A percentile compares a stretch with the other conserved stretches of the same genome.
Evolutionary conservation across 2,888 invertebrate genomes (phyloP).

Genomic region (Oscheius sp.): DNA sequence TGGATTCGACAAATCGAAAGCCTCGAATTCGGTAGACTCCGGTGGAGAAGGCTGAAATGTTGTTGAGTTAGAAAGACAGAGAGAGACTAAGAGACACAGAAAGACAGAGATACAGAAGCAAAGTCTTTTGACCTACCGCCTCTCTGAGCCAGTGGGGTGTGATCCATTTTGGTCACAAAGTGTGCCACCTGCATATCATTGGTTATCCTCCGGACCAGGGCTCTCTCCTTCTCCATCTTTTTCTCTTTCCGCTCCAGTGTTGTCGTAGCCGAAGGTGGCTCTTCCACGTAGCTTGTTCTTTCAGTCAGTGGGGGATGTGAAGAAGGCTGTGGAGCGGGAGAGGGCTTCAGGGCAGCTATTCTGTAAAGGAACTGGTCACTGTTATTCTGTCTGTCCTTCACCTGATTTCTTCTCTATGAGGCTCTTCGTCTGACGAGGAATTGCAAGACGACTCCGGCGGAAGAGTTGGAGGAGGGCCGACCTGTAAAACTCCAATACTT

Average conservation of each 20-base stretch:
- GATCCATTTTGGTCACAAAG: conserved; percentile 56
- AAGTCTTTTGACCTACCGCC: background rate
- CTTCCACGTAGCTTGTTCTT: conserved; percentile 58
- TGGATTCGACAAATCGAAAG: conserved; percentile 62
- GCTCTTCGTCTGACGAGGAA: conserved; percentile 24
- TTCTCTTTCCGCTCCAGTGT: conserved; percentile 49
- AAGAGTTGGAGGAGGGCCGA: conserved; percentile 22
- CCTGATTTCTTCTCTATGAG: conserved; percentile 23
- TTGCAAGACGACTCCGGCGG: background rate
- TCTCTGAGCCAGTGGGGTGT: conserved; percentile 11
- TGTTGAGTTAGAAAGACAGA: too few relatives aligned
- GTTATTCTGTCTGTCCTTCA: background rate
- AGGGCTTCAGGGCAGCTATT: conserved; percentile 7
- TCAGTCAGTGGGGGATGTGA: conserved; percentile 44
- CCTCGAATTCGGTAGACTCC: conserved; percentile 58
- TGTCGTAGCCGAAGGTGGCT: conserved; percentile 52
- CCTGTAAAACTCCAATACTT: background rate
- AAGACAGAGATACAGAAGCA: too few relatives aligned
- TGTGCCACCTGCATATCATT: conserved; percentile 61
- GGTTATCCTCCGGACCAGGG: conserved; percentile 52
- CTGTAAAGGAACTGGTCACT: background rate
- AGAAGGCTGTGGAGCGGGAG: conserved; percentile 38
- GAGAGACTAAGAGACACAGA: too few relatives aligned
- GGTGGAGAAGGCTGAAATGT: conserved; percentile 44
- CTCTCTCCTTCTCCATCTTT: conserved; percentile 48